These are phyloP conservation scores for Drosophila biarmipes DNA, from an alignment of 1,140 invertebrate genomes.

Conservation along the genomic window DNA sequence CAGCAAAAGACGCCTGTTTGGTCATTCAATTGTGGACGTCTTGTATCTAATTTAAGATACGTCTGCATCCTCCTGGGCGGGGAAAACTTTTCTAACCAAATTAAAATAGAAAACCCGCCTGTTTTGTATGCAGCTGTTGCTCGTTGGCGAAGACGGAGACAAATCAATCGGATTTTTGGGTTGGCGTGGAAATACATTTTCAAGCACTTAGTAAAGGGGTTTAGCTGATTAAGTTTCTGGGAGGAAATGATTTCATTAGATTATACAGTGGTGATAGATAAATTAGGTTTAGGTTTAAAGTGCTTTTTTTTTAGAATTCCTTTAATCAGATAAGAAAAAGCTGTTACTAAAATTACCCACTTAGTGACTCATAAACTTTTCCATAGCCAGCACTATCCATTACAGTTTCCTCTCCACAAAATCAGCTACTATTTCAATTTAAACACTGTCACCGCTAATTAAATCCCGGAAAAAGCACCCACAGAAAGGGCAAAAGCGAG, in stretches of 20 bases:
- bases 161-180: constrained; percentile 38
- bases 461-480: constrained; percentile 43
- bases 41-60: constrained; percentile 65
- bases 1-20: constrained; percentile 43
- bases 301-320: neutral
- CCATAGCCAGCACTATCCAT: constrained; percentile 1
- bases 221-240: constrained; percentile 19
- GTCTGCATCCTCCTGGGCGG: constrained; percentile 46
- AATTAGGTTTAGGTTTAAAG: neutral
- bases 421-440: constrained; percentile 43
- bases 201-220: constrained; percentile 23
- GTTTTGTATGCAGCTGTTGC: constrained; percentile 58
- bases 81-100: constrained; percentile 60
- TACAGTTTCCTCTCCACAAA: neutral
- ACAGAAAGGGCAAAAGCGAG: constrained; percentile 2
- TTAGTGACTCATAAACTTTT: constrained; percentile 3
- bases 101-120: constrained; percentile 68
- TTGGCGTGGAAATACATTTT: constrained; percentile 20
- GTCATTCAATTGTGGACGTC: constrained; percentile 65
- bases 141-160: constrained; percentile 19
- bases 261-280: neutral
- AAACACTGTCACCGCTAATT: constrained; percentile 69
- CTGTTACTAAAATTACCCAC: neutral
- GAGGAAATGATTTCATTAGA: neutral
- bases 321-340: no score